Base-by-base conservation (phyloP, 2,113 vertebrate species). In the Sphaerodactylus townsendi region DNA sequence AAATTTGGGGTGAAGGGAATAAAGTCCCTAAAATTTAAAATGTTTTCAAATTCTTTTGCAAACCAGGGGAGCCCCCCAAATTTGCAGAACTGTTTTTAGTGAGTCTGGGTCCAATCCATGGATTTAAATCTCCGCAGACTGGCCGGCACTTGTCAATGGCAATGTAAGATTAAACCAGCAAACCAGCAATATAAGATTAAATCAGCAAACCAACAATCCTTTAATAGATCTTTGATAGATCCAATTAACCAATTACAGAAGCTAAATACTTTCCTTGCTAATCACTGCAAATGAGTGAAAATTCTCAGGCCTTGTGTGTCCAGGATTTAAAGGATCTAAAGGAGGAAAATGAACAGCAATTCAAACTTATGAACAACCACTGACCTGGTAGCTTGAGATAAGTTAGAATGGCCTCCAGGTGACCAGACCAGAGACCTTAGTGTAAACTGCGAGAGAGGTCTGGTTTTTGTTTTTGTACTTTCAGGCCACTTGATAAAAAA, bases 211-310 rank as follows among this genome's bases (percentile, higher is more conserved):
- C 37, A 79, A 14, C 25, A 35, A 68, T 33, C 72, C 35, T n/a
- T 68, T 30, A 3, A 23, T 2, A 10, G 50, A 85, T 17, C 25
- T 73, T 62, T 79, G 46, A 73, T 70, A 17, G 79, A 84, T 28
- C 0, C 0, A 2, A 72, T 85, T 41, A 85, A 86, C 81, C 77
- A 86, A 82, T 37, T 86, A 1, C 41, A 71, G 1, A 41, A 75
- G 56, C 15, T 75, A 75, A 72, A 10, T 30, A 8, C 25, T 79
- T 17, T 9, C 10, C 46, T 35, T 81, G 79, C 10, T 6, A 82
- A 86, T 84, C 88, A 72, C 1, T 44, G 35, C 46, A 85, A 35
- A 1, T 3, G 62, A 25, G 3, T 59, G 28, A 86, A 90, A 89
- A 56, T 8, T 5, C 68, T 66, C 11, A 5, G 46, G 1, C 2